phyloP scores from a whole-genome alignment of 2,888 invertebrate genomes.

The Stenodera caucasica region DNA sequence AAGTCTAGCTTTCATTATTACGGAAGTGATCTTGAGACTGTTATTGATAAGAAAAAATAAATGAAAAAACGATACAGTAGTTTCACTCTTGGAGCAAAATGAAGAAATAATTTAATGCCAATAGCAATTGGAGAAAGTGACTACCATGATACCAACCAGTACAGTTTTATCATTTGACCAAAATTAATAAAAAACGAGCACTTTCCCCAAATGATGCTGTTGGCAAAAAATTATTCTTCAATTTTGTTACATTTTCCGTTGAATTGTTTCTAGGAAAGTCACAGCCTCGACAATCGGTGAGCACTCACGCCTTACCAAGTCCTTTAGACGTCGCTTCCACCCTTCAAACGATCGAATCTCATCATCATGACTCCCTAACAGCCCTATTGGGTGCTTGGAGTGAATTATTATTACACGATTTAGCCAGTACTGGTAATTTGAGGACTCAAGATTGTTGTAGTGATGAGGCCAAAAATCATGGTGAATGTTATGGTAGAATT shows the following conservation, averaged over 20 bases:
- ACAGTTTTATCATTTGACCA: not conserved
- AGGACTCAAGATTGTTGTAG: slow-evolving; percentile 58
- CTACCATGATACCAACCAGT: not conserved
- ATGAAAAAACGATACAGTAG: not conserved
- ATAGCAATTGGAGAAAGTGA: slow-evolving; percentile 2
- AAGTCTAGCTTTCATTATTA: not conserved
- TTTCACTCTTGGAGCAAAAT: not conserved
- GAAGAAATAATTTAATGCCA: not conserved
- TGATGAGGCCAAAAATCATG: slow-evolving; percentile 52
- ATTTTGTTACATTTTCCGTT: not conserved
- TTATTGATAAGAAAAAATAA: not conserved
- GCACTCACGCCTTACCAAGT: slow-evolving; percentile 65
- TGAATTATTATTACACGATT: slow-evolving; percentile 72
- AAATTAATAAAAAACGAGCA: not conserved
- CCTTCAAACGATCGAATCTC: slow-evolving; percentile 60
- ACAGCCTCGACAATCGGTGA: slow-evolving; percentile 58
- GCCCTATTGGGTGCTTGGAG: slow-evolving; percentile 81
- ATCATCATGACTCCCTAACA: slow-evolving; percentile 73
- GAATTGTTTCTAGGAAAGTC: slow-evolving; percentile 53
- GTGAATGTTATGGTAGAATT: slow-evolving; percentile 60
- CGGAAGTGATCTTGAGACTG: slow-evolving; percentile 14
- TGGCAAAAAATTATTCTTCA: not conserved
- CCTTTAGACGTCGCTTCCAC: slow-evolving; percentile 63
- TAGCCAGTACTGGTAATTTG: slow-evolving; percentile 68
- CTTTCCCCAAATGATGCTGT: not conserved